Conservation (phyloP, 2,113 vertebrate species). For the Megalops atlanticus region DNA sequence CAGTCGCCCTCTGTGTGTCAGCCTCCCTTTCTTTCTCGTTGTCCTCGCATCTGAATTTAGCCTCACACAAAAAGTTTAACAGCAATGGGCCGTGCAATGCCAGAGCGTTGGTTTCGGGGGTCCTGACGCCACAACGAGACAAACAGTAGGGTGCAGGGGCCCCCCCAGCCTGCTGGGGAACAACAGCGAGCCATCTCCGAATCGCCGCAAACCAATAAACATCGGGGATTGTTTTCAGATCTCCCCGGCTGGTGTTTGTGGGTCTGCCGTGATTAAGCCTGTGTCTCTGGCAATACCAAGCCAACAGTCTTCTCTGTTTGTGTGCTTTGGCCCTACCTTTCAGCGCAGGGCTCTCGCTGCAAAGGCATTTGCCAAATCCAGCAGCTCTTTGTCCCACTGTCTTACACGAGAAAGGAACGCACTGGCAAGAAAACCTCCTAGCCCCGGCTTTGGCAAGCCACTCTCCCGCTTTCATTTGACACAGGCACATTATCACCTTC, state of each 20-base stretch:
- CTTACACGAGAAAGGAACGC: conserved; percentile 33
- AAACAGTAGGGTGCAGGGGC: neutral
- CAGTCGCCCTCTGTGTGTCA: neutral
- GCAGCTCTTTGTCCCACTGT: conserved; percentile 45
- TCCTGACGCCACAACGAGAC: conserved; percentile 25
- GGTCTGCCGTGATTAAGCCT: conserved; percentile 43
- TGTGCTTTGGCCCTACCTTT: conserved; percentile 54
- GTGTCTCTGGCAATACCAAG: conserved; percentile 31
- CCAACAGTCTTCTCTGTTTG: conserved; percentile 52
- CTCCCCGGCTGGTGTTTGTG: conserved; percentile 35
- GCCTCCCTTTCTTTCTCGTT: neutral
- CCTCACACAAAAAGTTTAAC: neutral
- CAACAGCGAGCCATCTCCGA: neutral
- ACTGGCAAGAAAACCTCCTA: conserved; percentile 26
- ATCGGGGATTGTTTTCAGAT: conserved; percentile 40
- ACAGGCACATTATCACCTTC: too few relatives aligned
- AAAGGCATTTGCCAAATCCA: conserved; percentile 46
- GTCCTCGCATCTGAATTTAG: neutral
- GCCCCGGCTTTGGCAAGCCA: neutral
- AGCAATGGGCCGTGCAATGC: neutral
- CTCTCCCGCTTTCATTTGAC: neutral
- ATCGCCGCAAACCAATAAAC: conserved; percentile 42
- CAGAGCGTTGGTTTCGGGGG: conserved; percentile 5
- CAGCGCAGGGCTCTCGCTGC: conserved; percentile 43
- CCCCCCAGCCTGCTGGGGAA: neutral